phyloP scores from a whole-genome alignment of 1,140 invertebrate genomes.

The Aporrectodea caliginosa region DNA sequence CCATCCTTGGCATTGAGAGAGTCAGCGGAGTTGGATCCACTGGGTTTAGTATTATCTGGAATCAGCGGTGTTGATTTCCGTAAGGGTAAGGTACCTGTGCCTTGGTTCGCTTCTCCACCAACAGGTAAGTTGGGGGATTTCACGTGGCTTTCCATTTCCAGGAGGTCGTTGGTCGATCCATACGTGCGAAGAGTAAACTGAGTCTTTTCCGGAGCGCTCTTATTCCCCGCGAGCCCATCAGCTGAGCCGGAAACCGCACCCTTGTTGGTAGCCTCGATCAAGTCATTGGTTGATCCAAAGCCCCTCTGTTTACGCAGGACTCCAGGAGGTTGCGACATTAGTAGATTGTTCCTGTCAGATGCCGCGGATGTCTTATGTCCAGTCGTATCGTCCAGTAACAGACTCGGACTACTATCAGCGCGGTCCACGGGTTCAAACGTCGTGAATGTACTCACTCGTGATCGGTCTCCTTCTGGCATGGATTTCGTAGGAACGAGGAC shows the following conservation, averaged over 20 bases:
- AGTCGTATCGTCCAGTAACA: neutral
- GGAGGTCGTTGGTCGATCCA: neutral
- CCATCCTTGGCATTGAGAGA: neutral
- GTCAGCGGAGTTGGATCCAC: neutral
- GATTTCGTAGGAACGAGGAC: too few species aligned
- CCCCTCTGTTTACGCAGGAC: neutral
- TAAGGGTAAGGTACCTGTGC: too few species aligned
- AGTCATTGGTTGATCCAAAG: neutral
- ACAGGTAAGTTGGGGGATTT: neutral
- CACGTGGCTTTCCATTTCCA: neutral
- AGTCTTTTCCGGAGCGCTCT: neutral
- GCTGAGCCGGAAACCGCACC: neutral
- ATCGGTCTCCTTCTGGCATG: too few species aligned
- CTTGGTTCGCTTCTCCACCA: neutral
- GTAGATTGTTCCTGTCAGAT: neutral
- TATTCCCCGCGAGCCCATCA: too few species aligned
- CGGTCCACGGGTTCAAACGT: neutral
- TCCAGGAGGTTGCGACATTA: neutral
- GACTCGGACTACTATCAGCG: neutral
- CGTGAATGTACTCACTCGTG: neutral
- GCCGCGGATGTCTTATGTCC: neutral
- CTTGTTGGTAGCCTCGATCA: neutral
- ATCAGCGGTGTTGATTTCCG: too few species aligned
- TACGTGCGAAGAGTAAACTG: neutral
- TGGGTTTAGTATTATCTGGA: too few species aligned